Percentiles rank a stretch among this genome's conserved stretches.
Evolutionary conservation across 2,888 invertebrate genomes (phyloP).

Genomic region (Leucophenga montana): DNA sequence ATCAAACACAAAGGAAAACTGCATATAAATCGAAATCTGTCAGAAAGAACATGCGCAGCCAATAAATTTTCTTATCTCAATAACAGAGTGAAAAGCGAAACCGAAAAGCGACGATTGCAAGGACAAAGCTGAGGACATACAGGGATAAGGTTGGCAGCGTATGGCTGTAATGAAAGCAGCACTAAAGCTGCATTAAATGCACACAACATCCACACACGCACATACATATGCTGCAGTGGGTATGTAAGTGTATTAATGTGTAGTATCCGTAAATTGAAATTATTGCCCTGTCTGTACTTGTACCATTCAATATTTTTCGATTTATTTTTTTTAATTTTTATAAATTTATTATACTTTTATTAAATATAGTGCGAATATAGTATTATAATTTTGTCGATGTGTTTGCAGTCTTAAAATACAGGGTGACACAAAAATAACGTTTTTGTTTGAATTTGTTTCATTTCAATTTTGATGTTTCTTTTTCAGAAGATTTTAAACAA

Average conservation of each 20-base stretch:
- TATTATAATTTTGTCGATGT: too few species aligned
- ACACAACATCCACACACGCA: background rate
- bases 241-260: constrained; percentile 36
- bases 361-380: too few species aligned
- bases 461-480: too few species aligned
- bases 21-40: constrained; percentile 68
- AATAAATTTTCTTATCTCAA: constrained; percentile 69
- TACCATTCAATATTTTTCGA: background rate
- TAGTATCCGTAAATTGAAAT: constrained; percentile 59
- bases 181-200: constrained; percentile 16
- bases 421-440: too few species aligned
- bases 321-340: background rate
- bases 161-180: background rate
- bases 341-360: background rate
- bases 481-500: too few species aligned
- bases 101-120: constrained; percentile 14
- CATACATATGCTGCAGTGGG: background rate
- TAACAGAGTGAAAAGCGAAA: constrained; percentile 58
- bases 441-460: too few species aligned
- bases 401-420: too few species aligned
- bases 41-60: constrained; percentile 66
- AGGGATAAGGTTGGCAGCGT: background rate
- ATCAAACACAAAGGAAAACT: constrained; percentile 25
- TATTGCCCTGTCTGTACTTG: constrained; percentile 46
- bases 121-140: background rate